Base-by-base conservation (phyloP, 2,888 invertebrate species). In the Anticlea derivata region DNA sequence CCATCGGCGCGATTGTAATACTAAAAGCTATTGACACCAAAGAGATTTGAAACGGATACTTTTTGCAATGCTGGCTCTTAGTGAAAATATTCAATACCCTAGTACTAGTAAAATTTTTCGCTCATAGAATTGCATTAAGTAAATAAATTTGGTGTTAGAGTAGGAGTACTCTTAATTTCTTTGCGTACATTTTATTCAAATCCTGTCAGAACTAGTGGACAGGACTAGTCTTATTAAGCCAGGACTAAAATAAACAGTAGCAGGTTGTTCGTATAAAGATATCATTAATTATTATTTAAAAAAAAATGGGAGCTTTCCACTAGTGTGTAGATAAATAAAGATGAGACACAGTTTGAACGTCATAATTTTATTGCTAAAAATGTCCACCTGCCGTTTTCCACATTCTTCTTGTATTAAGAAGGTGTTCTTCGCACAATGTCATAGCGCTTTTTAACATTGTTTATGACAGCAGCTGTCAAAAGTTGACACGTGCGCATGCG, bases 1-100 rank as follows among this genome's bases (percentile, higher is more conserved):
- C 73, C 76, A 84, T 86, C 73, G 78, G 65, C 65, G 17, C 29
- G 30, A 45, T 71, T 75, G 68, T 63, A 66, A 83, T 80, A 85
- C 80, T 81, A 76, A 82, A 73, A 82, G 68, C 66, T 68, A 73
- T 68, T 67, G 58, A 68, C 65, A 61, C 61, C 56, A 58, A 53
- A 44, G 26, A 40, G 48, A 53, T 52, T 55, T 48, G 59, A 51
- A 57, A 62, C 46, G 49, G 55, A 58, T 57, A 50, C 46, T 40
- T 38, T 50, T 37, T 13, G 33, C 39, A 22, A 38, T 8, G 26
- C 10, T 38, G 31, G 7, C 7, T 22, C 20, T 34, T 11, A n/a
- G 10, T 12, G 31, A 43, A 29, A 22, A 24, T 31, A 27, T 38
- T 27, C 6, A 7, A 38, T 17, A 37, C 23, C n/a, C n/a, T n/a